These are phyloP conservation scores for Mesocricetus auratus DNA, from an alignment of 2,113 vertebrate genomes.

Conservation along the genomic window DNA sequence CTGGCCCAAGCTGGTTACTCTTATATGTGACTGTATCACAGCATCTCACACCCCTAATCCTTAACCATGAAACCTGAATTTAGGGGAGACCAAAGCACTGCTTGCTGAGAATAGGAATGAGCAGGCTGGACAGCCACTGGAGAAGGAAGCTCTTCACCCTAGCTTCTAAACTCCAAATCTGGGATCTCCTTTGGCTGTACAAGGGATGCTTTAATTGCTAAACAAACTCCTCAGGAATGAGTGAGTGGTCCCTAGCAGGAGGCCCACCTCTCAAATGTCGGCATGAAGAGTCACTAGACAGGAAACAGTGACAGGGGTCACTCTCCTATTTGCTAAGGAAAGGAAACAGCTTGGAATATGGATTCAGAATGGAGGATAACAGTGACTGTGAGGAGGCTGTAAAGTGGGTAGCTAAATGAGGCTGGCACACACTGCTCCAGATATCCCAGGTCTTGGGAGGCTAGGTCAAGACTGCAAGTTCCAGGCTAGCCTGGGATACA, in stretches of 20 bases:
- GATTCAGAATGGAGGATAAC: not conserved
- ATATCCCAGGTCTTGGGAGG: not conserved
- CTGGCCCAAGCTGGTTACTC: not conserved
- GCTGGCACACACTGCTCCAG: not conserved
- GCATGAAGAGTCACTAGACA: not conserved
- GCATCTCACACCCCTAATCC: not conserved
- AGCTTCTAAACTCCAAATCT: conserved; percentile 13
- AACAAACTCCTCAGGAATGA: not conserved
- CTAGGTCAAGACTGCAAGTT: not conserved
- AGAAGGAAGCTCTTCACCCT: not conserved
- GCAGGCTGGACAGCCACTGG: not conserved
- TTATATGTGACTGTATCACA: not conserved
- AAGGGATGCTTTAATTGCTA: not conserved
- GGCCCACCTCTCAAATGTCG: not conserved
- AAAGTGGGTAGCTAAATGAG: not conserved
- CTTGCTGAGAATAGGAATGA: not conserved
- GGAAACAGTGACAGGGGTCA: not conserved
- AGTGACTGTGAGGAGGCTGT: not conserved
- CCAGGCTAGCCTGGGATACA: not conserved
- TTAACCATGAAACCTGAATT: not conserved
- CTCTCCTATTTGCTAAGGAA: not conserved
- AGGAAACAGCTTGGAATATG: not conserved
- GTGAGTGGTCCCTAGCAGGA: not conserved
- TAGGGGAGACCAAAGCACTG: not conserved
- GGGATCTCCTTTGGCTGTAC: not conserved